Evolutionary conservation across 1,140 invertebrate genomes (phyloP).

Genomic region (Caenorhabditis elegans): DNA sequence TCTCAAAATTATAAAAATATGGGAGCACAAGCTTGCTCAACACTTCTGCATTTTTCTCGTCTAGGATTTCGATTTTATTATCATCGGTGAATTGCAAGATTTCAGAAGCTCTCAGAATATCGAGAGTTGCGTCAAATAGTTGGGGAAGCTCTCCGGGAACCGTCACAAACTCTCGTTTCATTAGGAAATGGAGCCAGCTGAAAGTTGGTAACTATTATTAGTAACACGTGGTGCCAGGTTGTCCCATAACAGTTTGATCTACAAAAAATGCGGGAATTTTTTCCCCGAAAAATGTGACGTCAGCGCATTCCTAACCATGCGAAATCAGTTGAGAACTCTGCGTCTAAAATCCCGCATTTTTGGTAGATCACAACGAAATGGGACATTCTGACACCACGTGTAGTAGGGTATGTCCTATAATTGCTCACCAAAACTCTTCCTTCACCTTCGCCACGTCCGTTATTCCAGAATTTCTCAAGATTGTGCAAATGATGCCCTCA

Average conservation of each 20-base stretch:
- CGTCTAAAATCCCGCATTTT: too few relatives aligned
- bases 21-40: background rate
- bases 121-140: background rate
- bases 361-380: too few relatives aligned
- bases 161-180: conserved; percentile 35
- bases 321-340: too few relatives aligned
- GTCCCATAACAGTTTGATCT: too few relatives aligned
- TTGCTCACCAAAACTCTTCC: background rate
- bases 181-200: conserved; percentile 7
- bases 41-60: background rate
- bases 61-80: background rate
- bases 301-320: too few relatives aligned
- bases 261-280: too few relatives aligned
- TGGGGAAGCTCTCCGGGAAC: conserved; percentile 16
- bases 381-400: too few relatives aligned
- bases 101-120: background rate
- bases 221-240: too few relatives aligned
- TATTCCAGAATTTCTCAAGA: background rate
- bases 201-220: too few relatives aligned
- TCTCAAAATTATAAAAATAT: background rate
- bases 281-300: too few relatives aligned
- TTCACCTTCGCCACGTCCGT: background rate
- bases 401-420: too few relatives aligned
- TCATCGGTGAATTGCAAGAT: background rate
- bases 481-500: background rate